These are phyloP conservation scores for Galaxea fascicularis DNA, from an alignment of 92 coral and sea anemone species.

Conservation along the genomic window DNA sequence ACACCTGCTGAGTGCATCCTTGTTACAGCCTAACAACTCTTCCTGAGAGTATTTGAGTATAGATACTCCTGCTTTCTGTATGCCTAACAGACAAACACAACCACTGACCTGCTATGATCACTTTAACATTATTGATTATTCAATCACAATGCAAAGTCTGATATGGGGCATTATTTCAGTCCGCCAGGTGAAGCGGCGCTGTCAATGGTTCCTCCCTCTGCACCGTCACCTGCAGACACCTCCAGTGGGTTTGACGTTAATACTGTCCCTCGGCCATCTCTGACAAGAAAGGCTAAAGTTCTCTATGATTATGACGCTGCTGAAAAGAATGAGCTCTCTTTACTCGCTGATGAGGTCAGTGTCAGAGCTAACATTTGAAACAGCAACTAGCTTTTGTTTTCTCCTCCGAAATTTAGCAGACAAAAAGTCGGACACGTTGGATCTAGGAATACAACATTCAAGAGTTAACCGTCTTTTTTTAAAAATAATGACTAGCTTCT, in stretches of 20 bases:
- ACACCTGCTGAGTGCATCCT: neutral
- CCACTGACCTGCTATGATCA: too few species aligned
- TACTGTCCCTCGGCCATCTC: conserved; percentile 77
- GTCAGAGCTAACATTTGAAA: neutral
- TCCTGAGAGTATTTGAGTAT: neutral
- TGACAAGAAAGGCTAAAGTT: conserved; percentile 93
- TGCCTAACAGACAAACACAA: neutral
- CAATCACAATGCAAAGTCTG: neutral
- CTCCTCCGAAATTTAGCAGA: neutral
- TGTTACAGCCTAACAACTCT: neutral
- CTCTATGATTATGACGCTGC: conserved; percentile 97
- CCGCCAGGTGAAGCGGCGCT: conserved; percentile 81
- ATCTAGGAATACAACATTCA: too few species aligned
- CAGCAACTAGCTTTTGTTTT: neutral
- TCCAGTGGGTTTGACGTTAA: conserved; percentile 74
- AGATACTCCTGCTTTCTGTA: neutral
- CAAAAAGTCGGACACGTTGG: neutral
- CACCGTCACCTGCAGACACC: conserved; percentile 71
- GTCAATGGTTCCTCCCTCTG: conserved; percentile 71
- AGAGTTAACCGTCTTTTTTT: too few species aligned
- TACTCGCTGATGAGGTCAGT: conserved; percentile 97
- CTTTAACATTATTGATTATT: neutral
- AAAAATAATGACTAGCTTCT: too few species aligned
- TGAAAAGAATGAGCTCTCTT: conserved; percentile 91
- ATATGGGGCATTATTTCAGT: conserved; percentile 33